Conservation (phyloP, 1,140 invertebrate species). For the Eriocheir sinensis region DNA sequence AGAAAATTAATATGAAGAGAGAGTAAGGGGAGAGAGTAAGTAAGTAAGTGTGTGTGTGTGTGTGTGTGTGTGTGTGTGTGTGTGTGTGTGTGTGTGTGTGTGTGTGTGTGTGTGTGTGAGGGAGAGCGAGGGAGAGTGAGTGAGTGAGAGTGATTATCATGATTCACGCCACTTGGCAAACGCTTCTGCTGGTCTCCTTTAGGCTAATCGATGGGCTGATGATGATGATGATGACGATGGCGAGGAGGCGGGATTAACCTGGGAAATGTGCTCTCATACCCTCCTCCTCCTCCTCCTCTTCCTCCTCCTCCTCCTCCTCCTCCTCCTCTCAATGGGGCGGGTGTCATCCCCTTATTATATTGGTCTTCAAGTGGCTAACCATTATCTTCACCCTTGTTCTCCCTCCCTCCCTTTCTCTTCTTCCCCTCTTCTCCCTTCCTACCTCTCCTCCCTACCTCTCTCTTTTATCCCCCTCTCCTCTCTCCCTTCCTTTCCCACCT, state of each 20-base stretch:
- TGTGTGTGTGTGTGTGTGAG: background rate
- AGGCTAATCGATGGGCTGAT: too few species aligned
- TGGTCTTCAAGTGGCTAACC: background rate
- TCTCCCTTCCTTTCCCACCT: background rate
- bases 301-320: background rate
- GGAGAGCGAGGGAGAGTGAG: background rate
- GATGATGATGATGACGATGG: too few species aligned
- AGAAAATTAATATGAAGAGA: too few species aligned
- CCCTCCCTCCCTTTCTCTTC: background rate
- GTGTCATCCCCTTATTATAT: background rate
- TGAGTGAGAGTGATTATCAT: background rate
- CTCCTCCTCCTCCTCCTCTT: background rate
- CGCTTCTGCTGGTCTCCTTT: background rate
- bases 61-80: slow-evolving; percentile 21
- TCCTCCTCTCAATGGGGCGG: background rate
- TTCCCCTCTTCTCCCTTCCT: background rate
- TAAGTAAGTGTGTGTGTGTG: too few species aligned
- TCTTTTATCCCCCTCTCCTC: too few species aligned
- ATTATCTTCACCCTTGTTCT: background rate
- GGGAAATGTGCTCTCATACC: background rate
- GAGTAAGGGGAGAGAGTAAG: background rate
- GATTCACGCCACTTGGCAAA: background rate
- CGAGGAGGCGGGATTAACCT: background rate
- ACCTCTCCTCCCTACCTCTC: background rate
- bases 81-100: slow-evolving; percentile 22